Evolutionary conservation across 2,797 vertebrate genomes (phyloP).

Genomic region (Streptopelia turtur): DNA sequence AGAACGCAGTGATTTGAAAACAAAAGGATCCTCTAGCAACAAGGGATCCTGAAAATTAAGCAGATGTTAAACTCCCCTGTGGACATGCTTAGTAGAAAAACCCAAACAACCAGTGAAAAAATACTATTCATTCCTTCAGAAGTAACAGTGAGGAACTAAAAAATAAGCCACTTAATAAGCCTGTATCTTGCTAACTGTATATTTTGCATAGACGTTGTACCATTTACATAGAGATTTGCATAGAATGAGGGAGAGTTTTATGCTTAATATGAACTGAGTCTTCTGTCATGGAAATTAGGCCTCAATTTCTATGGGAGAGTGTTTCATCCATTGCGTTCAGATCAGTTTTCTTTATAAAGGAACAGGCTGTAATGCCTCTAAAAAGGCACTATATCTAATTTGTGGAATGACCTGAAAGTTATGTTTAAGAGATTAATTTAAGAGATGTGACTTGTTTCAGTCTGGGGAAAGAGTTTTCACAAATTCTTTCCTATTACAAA

Average conservation of each 20-base stretch:
- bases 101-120: neutral
- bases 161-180: slow-evolving; percentile 2
- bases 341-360: neutral
- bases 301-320: neutral
- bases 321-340: neutral
- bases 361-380: neutral
- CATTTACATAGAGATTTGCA: neutral
- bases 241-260: neutral
- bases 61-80: slow-evolving; percentile 31
- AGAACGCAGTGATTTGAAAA: slow-evolving; percentile 61
- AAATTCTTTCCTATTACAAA: neutral
- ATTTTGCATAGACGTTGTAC: neutral
- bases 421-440: neutral
- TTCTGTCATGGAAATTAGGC: neutral
- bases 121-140: neutral
- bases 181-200: neutral
- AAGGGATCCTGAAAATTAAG: slow-evolving; percentile 47
- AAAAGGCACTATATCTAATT: neutral
- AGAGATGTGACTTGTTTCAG: neutral
- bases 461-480: neutral
- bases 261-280: neutral
- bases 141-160: neutral
- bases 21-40: slow-evolving; percentile 37
- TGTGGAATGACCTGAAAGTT: neutral
- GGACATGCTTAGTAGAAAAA: neutral